Evolutionary conservation across 2,113 vertebrate genomes (phyloP), one percentile per base, ranked within the genome.

Genomic region (Bubalus kerabau): DNA sequence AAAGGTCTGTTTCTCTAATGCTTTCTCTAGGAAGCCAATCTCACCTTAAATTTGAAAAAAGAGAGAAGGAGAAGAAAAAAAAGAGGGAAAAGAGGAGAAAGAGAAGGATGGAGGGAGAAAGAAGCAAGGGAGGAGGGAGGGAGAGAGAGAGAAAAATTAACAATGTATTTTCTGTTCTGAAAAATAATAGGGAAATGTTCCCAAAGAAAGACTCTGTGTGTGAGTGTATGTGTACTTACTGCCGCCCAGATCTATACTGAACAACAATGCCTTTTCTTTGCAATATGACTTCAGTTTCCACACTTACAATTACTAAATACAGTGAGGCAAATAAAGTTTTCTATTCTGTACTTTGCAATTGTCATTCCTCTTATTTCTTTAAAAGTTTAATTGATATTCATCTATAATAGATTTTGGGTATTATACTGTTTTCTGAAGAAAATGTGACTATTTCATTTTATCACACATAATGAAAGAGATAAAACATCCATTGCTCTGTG

Each of bases 301-400:
- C 8, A 23, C 81, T 90, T 88, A 97, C 32, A 54, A 67, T 82
- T 64, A 97, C 54, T 92, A 97, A 89, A 95, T 17, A 80, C 4
- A 86, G 26, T 57, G 43, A 71, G 52, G 59, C 62, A 14, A 97
- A 92, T 95, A 97, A 96, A 97, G 10, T 0, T 85, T 94, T 9
- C 40, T 93, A 50, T 74, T 78, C 59, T 43, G 2, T 30, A 17
- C 93, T 97, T 93, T 83, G 30, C 17, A n/a, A 19, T 59, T 93
- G 16, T 85, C 46, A 90, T 54, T 87, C 19, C 43, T 87, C 9
- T 91, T 52, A 3, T 93, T 87, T 96, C 21, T 36, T 94, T 80
- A 89, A 92, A 95, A 67, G 26, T 96, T 83, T 85, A 43, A 90
- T 56, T 87, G 76, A 30, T 92, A 5, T 71, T 95, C 57, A 82